Conservation (phyloP, 2,888 invertebrate genomes). For the Dexiosoma caninum region DNA sequence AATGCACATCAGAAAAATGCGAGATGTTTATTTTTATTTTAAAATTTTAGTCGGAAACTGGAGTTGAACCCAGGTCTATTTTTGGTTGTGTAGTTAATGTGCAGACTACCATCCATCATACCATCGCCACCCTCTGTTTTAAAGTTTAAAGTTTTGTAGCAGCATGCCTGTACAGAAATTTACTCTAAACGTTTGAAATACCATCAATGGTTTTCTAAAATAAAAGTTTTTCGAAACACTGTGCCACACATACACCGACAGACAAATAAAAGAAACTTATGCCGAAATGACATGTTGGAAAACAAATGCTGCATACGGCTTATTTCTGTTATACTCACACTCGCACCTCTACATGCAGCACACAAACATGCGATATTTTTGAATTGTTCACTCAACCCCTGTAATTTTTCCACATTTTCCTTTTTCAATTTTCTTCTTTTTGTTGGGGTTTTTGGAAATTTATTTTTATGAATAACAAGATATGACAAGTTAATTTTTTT, state of each 20-base stretch:
- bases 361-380: constrained; percentile 32
- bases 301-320: constrained; percentile 47
- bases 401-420: constrained; percentile 7
- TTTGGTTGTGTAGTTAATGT: too few species aligned
- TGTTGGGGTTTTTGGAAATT: not conserved
- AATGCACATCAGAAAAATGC: too few species aligned
- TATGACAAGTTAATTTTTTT: constrained; percentile 57
- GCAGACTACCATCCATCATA: too few species aligned
- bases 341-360: not conserved
- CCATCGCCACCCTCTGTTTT: too few species aligned
- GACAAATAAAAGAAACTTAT: not conserved
- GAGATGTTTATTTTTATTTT: too few species aligned
- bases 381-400: constrained; percentile 51
- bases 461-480: constrained; percentile 23
- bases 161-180: too few species aligned
- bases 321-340: not conserved
- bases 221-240: not conserved
- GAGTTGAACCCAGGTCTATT: too few species aligned
- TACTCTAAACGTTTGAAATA: too few species aligned
- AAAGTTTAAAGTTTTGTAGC: too few species aligned
- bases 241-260: not conserved
- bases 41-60: too few species aligned
- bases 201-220: not conserved
- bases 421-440: not conserved
- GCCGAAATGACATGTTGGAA: constrained; percentile 7